These are phyloP conservation scores for Pseudomugil tenellus DNA, from an alignment of 2,797 vertebrate species.

Conservation along the genomic window DNA sequence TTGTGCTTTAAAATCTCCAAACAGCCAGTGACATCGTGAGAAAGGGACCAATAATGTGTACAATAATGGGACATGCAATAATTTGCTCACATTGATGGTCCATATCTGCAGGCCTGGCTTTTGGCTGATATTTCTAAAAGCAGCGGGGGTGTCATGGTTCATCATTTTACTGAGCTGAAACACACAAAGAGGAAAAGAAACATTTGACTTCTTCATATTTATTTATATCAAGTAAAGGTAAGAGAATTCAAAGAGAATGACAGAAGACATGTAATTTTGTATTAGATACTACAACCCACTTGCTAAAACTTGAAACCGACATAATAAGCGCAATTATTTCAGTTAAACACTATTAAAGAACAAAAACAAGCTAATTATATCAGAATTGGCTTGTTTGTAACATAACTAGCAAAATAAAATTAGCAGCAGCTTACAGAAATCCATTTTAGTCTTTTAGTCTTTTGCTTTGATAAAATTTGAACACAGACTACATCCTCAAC, in stretches of 20 bases:
- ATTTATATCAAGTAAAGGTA: too few species aligned
- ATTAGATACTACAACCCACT: too few species aligned
- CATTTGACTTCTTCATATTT: neutral
- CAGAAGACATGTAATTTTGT: neutral
- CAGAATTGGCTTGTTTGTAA: too few species aligned
- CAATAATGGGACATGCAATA: neutral
- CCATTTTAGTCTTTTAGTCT: too few species aligned
- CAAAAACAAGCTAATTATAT: neutral
- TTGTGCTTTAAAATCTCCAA: neutral
- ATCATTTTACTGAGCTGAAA: slow-evolving; percentile 85
- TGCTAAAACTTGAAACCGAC: neutral
- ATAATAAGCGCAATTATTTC: neutral
- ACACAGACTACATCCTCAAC: neutral
- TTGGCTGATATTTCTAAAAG: slow-evolving; percentile 75
- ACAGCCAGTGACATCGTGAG: neutral
- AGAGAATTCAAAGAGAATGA: neutral
- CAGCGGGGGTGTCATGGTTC: slow-evolving; percentile 68
- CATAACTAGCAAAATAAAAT: neutral
- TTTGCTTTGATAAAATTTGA: too few species aligned
- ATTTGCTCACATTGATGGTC: slow-evolving; percentile 88
- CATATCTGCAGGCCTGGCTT: slow-evolving; percentile 92
- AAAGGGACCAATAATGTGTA: neutral
- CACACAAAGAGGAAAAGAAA: slow-evolving; percentile 8
- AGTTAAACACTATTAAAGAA: neutral
- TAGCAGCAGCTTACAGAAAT: too few species aligned